Base-by-base conservation (phyloP, 2,113 vertebrate genomes). In the Ailuropoda melanoleuca region DNA sequence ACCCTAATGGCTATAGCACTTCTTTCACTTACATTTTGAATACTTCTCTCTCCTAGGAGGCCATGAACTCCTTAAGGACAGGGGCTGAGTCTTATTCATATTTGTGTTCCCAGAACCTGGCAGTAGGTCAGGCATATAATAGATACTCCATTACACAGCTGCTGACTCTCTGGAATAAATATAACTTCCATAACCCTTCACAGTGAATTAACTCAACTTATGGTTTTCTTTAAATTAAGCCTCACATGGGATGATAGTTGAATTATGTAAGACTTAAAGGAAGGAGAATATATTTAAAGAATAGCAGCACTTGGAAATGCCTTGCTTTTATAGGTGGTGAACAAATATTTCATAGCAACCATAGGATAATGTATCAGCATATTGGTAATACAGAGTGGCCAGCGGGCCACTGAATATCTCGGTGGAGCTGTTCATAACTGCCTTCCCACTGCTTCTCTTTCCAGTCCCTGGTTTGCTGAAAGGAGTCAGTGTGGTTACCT, bases 201-300 rank as follows among this genome's bases (percentile, higher is more conserved):
- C 50, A 96, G 84, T 90, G 94, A 97, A 75, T 93, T 93, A 82
- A 58, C 93, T 95, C 97, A 93, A 60, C 46, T 94, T 95, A 94
- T n/a, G 75, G 74, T 96, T 90, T 84, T 78, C 80, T 93, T 97
- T 95, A 95, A 95, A 95, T 93, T 81, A 97, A 95, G 72, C 62
- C 48, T 96, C 62, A 88, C 70, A 84, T 77, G 58, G 80, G 43
- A 96, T 97, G 70, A 84, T 81, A 81, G 64, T 95, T 93, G 68
- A 62, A 95, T 98, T 97, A 96, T 91, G 53, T 95, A 96, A 96
- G 90, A 96, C 68, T 55, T 89, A 78, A 97, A 96, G 64, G 34
- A 93, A 96, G 66, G 68, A 95, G 80, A 95, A 50, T 68, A 39
- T 91, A 92, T 97, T 86, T 93, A 75, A 93, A 96, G 94, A 93